Evolutionary conservation across 2,113 vertebrate genomes (phyloP), one percentile per base, ranked within the genome.

Genomic region (Gasterosteus aculeatus): DNA sequence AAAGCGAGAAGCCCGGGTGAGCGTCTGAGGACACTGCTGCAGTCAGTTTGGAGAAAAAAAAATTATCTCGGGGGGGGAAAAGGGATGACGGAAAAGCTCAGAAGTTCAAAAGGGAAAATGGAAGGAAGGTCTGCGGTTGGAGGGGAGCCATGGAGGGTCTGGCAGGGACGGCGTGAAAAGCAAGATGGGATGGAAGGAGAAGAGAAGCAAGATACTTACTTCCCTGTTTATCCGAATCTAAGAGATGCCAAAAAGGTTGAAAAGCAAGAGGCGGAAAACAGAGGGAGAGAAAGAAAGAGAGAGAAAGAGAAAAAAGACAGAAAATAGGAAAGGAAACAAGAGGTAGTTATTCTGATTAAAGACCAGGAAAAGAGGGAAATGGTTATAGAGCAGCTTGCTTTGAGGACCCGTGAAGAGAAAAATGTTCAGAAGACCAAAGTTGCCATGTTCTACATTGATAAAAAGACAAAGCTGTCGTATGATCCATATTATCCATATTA

Each of bases 161-260:
- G 71, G 70, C 69, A 65, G 61, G 22, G 67, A 59, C 53, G 79
- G 76, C 35, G 53, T 83, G 79, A 76, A 62, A 64, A 66, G 59
- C 38, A 29, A 75, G 59, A 77, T 42, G 47, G 54, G 69, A 74
- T 80, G 85, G 75, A 61, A 81, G 78, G 63, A 86, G 82, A 84
- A 82, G 87, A 87, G 87, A 82, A 88, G 86, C 86, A 91, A 86
- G 73, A 83, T 95, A 95, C 95, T 95, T 95, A 95, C 94, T 95
- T 95, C 95, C 91, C 94, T 94, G 94, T 95, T 95, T 91, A 95
- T 95, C 94, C 94, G 94, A 93, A 95, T 94, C 94, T 95, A 94
- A 91, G 80, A 91, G 86, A 83, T 87, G 90, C 90, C 88, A 85
- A 88, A 86, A 38, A 38, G 35, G 35, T 38, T 38, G 35, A 38